A percentile compares a stretch with the other conserved stretches of the same genome.
Conservation (phyloP, 2,888 invertebrate genomes). For the Bombylius major region DNA sequence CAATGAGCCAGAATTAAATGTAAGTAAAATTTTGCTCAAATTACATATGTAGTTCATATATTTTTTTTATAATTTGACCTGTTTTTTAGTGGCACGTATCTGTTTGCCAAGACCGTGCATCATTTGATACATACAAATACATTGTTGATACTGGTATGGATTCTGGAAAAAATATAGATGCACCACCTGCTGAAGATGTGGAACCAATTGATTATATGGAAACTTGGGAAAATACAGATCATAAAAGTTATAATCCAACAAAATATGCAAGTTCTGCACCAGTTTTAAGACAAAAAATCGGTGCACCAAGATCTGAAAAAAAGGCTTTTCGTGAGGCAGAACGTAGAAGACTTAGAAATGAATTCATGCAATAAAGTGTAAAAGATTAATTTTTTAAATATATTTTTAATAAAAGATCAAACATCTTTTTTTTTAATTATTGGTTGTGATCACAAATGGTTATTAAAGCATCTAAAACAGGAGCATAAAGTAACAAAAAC, state of each 20-base stretch:
- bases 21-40: neutral
- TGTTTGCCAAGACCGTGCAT: slow-evolving; percentile 4
- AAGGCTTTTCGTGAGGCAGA: slow-evolving; percentile 2
- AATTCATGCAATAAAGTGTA: neutral
- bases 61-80: no score
- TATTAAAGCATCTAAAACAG: no score
- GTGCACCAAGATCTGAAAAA: slow-evolving; percentile 3
- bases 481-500: no score
- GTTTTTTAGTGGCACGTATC: slow-evolving; percentile 7
- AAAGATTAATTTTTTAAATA: no score
- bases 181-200: neutral
- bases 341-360: neutral
- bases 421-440: no score
- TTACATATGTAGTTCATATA: no score
- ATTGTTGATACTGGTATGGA: neutral
- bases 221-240: slow-evolving; percentile 8
- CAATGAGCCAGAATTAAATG: slow-evolving; percentile 34
- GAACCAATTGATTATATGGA: slow-evolving; percentile 1
- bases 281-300: neutral
- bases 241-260: slow-evolving; percentile 4
- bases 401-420: no score
- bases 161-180: neutral
- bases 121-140: slow-evolving; percentile 5
- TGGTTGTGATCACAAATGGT: no score
- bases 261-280: neutral